Base-by-base conservation (phyloP, 2,888 invertebrate species). In the Drosophila sordidapex region DNA sequence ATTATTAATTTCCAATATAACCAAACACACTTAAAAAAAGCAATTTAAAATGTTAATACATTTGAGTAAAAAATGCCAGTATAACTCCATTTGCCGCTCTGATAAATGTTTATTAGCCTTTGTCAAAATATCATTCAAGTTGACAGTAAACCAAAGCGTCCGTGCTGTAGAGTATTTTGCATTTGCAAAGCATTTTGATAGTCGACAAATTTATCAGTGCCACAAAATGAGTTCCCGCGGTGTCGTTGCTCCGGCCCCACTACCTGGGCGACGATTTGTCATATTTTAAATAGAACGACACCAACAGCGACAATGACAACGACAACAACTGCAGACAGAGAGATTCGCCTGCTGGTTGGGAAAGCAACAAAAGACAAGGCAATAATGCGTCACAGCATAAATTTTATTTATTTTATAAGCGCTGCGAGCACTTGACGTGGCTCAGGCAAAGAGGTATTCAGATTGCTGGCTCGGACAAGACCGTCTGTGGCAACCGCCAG, bases 401-500 rank as follows among this genome's bases (percentile, higher is more conserved):
- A 87, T 87, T 87, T 86, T 87, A 87, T 90, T 90, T 88, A 90
- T 90, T 87, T 89, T 82, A 83, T 88, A 86, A 89, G 86, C 84
- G 83, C 90, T 80, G 67, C 82, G 79, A 89, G 90, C 82, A 76
- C 78, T 82, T 76, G 76, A 54, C 66, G 58, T 74, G 76, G 71
- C 64, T 74, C 64, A 57, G 56, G 60, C 79, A 81, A 88, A 87
- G 89, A 89, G 89, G 82, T 89, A 80, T 78, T 71, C 63, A 77
- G 78, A 75, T 64, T 60, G 60, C 49, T 51, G 51, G 60, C 53
- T 53, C 60, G 54, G 56, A 51, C 49, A 49, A 49, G 62, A n/a
- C 21, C 46, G 52, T 21, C 31, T 38, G 66, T 33, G 25, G 66
- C 58, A 58, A 49, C 68, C 71, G 65, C 59, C 65, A 48, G 77